A percentile compares a stretch with the other conserved stretches of the same genome.
Conservation (phyloP, 2,797 vertebrate species). For the Sebastes dallii region DNA sequence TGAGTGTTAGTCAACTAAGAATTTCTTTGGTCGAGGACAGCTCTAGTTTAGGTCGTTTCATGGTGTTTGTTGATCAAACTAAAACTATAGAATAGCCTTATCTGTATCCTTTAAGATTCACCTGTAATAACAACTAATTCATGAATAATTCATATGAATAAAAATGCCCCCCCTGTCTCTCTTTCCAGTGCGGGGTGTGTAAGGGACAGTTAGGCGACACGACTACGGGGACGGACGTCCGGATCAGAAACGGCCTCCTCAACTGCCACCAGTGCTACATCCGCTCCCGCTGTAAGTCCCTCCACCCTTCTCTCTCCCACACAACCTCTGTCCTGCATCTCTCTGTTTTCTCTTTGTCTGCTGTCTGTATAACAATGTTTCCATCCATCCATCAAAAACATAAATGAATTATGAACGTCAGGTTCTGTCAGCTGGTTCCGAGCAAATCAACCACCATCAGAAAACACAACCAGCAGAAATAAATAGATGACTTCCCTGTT, state of each 20-base stretch:
- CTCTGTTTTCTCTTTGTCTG: background rate
- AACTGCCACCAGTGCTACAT: slow-evolving; percentile 98
- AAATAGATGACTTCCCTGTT: background rate
- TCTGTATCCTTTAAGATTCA: background rate
- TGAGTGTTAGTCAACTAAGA: no score
- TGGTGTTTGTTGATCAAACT: background rate
- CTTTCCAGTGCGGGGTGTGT: slow-evolving; percentile 92
- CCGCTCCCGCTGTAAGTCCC: slow-evolving; percentile 93
- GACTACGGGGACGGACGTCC: slow-evolving; percentile 93
- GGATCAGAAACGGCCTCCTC: slow-evolving; percentile 95
- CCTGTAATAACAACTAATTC: background rate
- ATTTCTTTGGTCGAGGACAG: no score
- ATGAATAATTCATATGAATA: background rate
- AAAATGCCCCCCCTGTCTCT: background rate
- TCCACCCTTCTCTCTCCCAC: background rate
- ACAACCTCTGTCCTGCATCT: background rate
- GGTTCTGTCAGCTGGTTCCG: background rate
- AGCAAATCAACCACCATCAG: background rate
- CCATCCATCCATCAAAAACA: background rate
- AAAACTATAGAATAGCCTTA: background rate
- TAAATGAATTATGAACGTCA: background rate
- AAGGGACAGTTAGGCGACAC: slow-evolving; percentile 95
- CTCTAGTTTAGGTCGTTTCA: background rate
- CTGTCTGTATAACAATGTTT: background rate
- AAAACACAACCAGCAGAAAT: background rate